Evolutionary conservation across 2,113 vertebrate genomes (phyloP), one percentile per base, ranked within the genome.

Genomic region (Cephalopholis sonnerati): DNA sequence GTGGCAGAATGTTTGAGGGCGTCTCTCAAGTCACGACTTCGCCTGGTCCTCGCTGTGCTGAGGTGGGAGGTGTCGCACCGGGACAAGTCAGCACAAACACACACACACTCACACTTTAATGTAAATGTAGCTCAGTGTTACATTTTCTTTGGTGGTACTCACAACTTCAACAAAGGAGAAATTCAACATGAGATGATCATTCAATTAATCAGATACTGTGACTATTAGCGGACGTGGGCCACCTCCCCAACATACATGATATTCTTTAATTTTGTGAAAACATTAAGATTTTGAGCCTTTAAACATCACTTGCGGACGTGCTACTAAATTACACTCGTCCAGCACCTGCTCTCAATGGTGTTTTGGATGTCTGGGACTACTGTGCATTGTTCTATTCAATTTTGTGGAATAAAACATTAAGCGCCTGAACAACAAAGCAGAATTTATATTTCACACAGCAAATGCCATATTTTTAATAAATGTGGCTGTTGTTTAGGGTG

Each of bases 1-100:
- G 36, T 4, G 86, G 68, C 93, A 94, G 92, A 94, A 88, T 91
- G 93, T 87, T 44, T 79, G 91, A 88, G 82, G 92, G 92, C 54
- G 91, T 88, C 80, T 65, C 77, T 69, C 74, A 86, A 94, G 91
- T 91, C 92, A 93, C 87, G 86, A 92, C 91, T 92, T 61, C 27
- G 84, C 76, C 61, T 67, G 76, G 67, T 83, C 67, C 88, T 73
- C 20, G 66, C 85, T 64, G 75, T 81, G 88, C 66, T 25, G 72
- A 46, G 53, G 91, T 93, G 87, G 92, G 92, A 91, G 91, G 90
- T 88, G 91, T 88, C 63, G 79, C 51, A 87, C 69, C 79, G n/a
- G 76, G 82, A 91, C 72, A 32, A 85, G 65, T 77, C 83, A 77
- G 68, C 74, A 61, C 29, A 0, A 69, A 59, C 58, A 61, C 54